Evolutionary conservation across 2,888 invertebrate genomes (phyloP).

Genomic region (Volucella bombylans): DNA sequence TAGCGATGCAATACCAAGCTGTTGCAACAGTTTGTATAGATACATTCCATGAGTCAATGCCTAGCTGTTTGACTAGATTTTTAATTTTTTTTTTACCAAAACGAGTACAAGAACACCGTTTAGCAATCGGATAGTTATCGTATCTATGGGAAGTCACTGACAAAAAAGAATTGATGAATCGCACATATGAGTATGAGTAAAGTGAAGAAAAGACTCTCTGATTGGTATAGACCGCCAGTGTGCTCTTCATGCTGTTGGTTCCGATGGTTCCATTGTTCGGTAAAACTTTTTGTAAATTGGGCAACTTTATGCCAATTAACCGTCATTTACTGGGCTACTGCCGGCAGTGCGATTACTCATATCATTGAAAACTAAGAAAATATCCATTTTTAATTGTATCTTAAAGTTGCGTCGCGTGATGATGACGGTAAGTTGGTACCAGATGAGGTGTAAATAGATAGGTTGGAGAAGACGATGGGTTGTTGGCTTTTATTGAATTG

Average conservation of each 20-base stretch:
- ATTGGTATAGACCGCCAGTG: too few species aligned
- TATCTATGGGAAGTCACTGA: conserved; percentile 1
- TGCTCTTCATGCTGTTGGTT: background rate
- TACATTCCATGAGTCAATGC: too few species aligned
- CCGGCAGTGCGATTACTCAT: background rate
- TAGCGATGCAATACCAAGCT: too few species aligned
- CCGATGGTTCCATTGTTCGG: background rate
- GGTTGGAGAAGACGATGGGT: background rate
- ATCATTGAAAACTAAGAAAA: conserved; percentile 13
- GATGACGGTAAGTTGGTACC: background rate
- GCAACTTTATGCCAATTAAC: conserved; percentile 15
- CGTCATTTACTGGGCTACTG: background rate
- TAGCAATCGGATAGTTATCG: background rate
- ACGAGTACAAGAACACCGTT: conserved; percentile 20
- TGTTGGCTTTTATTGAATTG: background rate
- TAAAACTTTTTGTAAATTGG: too few species aligned
- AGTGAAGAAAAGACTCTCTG: background rate
- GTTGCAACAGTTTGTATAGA: too few species aligned
- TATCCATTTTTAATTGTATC: conserved; percentile 14
- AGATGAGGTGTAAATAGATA: conserved; percentile 20
- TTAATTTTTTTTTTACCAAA: background rate
- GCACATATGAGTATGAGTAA: background rate
- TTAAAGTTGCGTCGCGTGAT: background rate
- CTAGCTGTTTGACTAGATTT: too few species aligned
- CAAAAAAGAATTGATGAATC: conserved; percentile 1